Evolutionary conservation across 2,797 vertebrate genomes (phyloP).

Genomic region (Rhadinocentrus ornatus): DNA sequence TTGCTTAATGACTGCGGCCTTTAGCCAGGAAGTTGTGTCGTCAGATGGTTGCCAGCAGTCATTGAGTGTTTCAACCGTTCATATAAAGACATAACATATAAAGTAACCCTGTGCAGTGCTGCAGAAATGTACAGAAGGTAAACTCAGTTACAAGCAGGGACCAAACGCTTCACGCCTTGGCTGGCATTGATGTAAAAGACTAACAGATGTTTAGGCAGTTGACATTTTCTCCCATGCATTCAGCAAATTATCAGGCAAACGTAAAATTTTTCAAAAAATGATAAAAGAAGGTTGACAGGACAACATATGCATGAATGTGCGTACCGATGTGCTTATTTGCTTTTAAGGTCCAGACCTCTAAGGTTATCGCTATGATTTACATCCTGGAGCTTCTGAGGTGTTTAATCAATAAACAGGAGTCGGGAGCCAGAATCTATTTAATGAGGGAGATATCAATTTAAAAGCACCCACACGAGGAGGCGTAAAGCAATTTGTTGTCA

Average conservation of each 20-base stretch:
- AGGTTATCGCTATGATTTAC: slow-evolving; percentile 16
- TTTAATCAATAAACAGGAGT: slow-evolving; percentile 30
- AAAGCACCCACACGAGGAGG: slow-evolving; percentile 5
- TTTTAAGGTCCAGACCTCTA: background rate
- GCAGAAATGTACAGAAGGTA: background rate
- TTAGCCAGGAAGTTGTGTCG: too few species aligned
- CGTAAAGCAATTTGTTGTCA: slow-evolving; percentile 1
- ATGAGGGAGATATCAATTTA: slow-evolving; percentile 26
- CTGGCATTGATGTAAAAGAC: background rate
- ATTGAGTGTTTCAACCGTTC: too few species aligned
- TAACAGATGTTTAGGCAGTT: background rate
- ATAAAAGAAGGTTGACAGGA: background rate
- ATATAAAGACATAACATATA: background rate
- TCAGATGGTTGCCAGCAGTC: too few species aligned
- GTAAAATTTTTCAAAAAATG: background rate
- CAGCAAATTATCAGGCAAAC: background rate
- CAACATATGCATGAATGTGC: background rate
- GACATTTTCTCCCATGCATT: background rate
- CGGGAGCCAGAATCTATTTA: slow-evolving; percentile 19
- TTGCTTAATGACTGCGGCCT: too few species aligned
- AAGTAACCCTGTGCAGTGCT: background rate
- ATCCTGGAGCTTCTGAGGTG: slow-evolving; percentile 12
- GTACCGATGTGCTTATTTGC: background rate
- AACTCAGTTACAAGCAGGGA: background rate
- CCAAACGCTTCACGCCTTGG: background rate